Evolutionary conservation across 2,113 vertebrate species (phyloP).

Genomic region (Agapornis roseicollis): DNA sequence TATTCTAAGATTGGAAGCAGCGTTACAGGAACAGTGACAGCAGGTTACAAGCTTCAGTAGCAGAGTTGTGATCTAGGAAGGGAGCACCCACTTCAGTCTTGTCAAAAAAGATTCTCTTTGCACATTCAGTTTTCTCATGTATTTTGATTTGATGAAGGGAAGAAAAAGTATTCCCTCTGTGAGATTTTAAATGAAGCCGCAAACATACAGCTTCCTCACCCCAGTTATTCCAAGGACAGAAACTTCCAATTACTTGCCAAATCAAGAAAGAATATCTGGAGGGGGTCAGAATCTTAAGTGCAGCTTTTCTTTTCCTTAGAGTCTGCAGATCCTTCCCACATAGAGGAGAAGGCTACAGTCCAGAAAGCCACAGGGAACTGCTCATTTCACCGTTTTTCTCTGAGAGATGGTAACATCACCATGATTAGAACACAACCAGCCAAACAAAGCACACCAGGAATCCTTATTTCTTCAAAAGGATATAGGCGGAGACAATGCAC

Average conservation of each 20-base stretch:
- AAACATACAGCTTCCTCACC: not conserved
- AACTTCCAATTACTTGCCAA: constrained; percentile 14
- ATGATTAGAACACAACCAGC: not conserved
- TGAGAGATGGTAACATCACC: not conserved
- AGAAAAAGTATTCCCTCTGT: not conserved
- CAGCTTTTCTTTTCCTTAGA: not conserved
- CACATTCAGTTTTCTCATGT: not conserved
- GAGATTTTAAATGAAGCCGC: constrained; percentile 6
- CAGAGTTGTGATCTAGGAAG: not conserved
- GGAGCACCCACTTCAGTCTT: not conserved
- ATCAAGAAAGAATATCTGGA: not conserved
- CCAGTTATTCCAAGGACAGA: not conserved
- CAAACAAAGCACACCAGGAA: not conserved
- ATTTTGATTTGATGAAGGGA: not conserved
- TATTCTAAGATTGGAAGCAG: not conserved
- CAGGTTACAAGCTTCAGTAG: not conserved
- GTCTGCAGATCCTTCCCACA: not conserved
- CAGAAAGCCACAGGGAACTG: not conserved
- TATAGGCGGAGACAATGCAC: not conserved
- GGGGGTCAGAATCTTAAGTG: not conserved
- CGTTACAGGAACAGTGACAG: not conserved
- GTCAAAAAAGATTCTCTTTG: not conserved
- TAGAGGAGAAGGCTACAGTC: not conserved
- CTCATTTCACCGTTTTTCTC: not conserved
- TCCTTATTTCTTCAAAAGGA: not conserved